Base-by-base conservation (phyloP, 2,888 invertebrate species). In the Monochamus alternatus region DNA sequence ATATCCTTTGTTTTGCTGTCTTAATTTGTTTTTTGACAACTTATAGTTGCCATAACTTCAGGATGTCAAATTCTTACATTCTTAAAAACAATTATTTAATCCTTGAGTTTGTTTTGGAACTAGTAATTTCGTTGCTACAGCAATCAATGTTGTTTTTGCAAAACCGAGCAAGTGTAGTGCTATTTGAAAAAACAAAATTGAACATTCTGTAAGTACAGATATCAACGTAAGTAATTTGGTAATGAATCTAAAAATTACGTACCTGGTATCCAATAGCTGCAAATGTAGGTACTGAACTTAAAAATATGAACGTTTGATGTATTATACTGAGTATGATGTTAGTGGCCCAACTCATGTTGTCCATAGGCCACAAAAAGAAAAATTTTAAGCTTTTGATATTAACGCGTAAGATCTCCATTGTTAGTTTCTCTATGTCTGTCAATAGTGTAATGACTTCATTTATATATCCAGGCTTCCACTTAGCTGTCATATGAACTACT, bases 371-470 rank as follows among this genome's bases (percentile, higher is more conserved):
- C 14, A 67, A 31, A 10, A 52, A 14, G 14, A 67, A 55, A 38
- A 52, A 12, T 58, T 67, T 67, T 32, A 67, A 55, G 31, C n/a
- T 67, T 30, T 67, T 67, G 10, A 67, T 55, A 58, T 67, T 52
- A 12, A 67, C 12, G 30, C 32, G 30, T 32, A 67, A 55, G n/a
- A 67, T 55, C 12, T 67, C 67, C 67, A 67, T 67, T 47, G 12
- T 12, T 47, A 47, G 47, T 3, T 0, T 0, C 3, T 12, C 47
- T 47, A 3, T 47, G 12, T 9, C 9, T 12, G 3, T 47, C 47
- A 10, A 10, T 47, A 47, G 47, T 1, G 9, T 12, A 10, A 47
- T 12, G 12, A 5, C 5, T 10, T 12, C 9, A 47, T 38, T 4
- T 38, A 7, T 47, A 47, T 47, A 47, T 9, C 7, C 10, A 47